These are phyloP conservation scores for Pogonognathellus flavescens DNA, from an alignment of 1,140 invertebrate genomes.

Conservation along the genomic window DNA sequence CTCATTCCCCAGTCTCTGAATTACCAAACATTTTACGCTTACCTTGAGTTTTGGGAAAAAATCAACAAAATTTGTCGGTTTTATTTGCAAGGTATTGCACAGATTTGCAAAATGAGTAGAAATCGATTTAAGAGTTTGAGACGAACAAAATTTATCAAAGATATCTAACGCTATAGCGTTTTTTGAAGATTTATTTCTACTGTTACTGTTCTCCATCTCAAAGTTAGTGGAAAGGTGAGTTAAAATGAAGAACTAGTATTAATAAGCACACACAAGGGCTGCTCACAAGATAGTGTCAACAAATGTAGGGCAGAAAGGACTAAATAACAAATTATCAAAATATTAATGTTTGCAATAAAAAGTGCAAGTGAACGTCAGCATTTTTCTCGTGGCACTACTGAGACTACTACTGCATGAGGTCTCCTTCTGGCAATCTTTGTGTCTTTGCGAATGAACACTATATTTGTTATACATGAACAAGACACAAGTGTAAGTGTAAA, in stretches of 20 bases:
- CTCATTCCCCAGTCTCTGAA: no score
- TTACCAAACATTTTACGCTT: constrained; percentile 63
- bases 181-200: constrained; percentile 42
- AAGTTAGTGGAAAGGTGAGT: not conserved
- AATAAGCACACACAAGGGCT: not conserved
- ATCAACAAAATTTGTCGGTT: constrained; percentile 84
- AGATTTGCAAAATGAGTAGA: constrained; percentile 82
- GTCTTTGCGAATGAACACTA: not conserved
- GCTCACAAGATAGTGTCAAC: constrained; percentile 2
- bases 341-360: constrained; percentile 37
- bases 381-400: not conserved
- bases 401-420: not conserved
- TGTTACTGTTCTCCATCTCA: not conserved
- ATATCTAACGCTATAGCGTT: constrained; percentile 80
- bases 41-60: constrained; percentile 92
- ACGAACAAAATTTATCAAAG: constrained; percentile 92
- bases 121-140: constrained; percentile 90
- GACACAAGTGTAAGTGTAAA: not conserved
- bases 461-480: not conserved
- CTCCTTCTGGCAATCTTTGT: not conserved
- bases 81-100: constrained; percentile 86
- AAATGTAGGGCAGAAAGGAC: constrained; percentile 2
- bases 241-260: not conserved
- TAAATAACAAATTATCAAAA: not conserved
- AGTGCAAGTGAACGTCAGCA: not conserved